These are phyloP conservation scores for Chiloscyllium plagiosum DNA, from an alignment of 2,113 vertebrate genomes.

Conservation along the genomic window DNA sequence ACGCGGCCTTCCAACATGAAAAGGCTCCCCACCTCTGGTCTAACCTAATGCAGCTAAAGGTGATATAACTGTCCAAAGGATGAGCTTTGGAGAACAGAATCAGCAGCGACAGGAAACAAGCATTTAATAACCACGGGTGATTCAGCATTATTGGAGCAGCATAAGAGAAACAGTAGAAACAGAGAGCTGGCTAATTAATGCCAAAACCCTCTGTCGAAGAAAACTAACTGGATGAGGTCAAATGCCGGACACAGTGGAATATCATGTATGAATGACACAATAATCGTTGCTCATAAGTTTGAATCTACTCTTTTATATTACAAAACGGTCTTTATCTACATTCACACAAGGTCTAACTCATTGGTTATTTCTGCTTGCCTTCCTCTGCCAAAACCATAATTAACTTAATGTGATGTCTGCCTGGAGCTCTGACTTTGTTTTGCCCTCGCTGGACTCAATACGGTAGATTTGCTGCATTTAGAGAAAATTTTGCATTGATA, in stretches of 20 bases:
- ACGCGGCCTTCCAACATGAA: too few relatives aligned
- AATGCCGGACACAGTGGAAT: background rate
- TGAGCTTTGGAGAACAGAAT: background rate
- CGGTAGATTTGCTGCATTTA: background rate
- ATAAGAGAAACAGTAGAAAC: background rate
- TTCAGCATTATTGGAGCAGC: background rate
- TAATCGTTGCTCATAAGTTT: background rate
- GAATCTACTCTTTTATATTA: background rate
- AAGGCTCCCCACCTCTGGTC: background rate
- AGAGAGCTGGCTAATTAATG: background rate
- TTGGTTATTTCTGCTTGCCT: background rate
- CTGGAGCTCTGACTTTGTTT: background rate
- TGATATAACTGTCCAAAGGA: background rate
- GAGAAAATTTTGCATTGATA: background rate
- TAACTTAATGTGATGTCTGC: background rate
- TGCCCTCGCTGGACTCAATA: background rate
- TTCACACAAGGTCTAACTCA: background rate
- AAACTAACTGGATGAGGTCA: background rate
- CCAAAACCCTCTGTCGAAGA: background rate
- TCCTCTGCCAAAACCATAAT: background rate
- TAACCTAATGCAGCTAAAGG: background rate
- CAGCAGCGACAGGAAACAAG: background rate
- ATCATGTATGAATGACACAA: background rate
- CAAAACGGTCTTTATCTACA: background rate
- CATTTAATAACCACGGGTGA: background rate